Base-by-base conservation (phyloP, 2,113 vertebrate genomes). In the Turnix velox region DNA sequence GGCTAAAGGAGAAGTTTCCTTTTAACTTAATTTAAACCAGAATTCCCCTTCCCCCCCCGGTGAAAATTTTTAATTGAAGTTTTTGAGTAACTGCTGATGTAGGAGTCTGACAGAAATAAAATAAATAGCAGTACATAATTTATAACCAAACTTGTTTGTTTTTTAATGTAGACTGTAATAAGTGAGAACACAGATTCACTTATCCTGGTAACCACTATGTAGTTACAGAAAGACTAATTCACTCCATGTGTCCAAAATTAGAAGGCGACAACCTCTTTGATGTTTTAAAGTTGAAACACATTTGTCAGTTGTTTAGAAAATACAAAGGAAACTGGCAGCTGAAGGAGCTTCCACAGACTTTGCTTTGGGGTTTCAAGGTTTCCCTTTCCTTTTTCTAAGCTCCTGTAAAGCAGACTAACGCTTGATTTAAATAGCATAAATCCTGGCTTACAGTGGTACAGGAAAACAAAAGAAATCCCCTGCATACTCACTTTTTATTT, bases 21-120 rank as follows among this genome's bases (percentile, higher is more conserved):
- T 92, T 95, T 65, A 68, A 79, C 39, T 85, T 94, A 88, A 94
- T 86, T 86, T 80, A 71, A 94, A 95, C 18, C 84, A 92, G 79
- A 48, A 30, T 52, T 90, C 86, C 51, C n/a, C n/a, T n/a, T 54
- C 6, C 31, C 22, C 33, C 4, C 10, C 8, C 0, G 69, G 14
- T 68, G 73, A 51, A 84, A 93, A 55, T 13, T 37, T 75, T 93
- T 85, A 76, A 55, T 66, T 85, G 77, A 83, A 19, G 22, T 78
- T 92, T 82, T 57, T 59, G 57, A 79, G 49, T 84, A 72, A 91
- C 37, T 95, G 61, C 76, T 95, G 73, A 49, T 92, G 33, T 68
- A 31, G 67, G 39, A 94, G 42, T 61, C 49, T 93, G 61, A 84
- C 61, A 74, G 39, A 71, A 90, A 49, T 72, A 63, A 92, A 95